Conservation (phyloP, 2,113 vertebrate genomes). For the Siphamia tubifer region DNA sequence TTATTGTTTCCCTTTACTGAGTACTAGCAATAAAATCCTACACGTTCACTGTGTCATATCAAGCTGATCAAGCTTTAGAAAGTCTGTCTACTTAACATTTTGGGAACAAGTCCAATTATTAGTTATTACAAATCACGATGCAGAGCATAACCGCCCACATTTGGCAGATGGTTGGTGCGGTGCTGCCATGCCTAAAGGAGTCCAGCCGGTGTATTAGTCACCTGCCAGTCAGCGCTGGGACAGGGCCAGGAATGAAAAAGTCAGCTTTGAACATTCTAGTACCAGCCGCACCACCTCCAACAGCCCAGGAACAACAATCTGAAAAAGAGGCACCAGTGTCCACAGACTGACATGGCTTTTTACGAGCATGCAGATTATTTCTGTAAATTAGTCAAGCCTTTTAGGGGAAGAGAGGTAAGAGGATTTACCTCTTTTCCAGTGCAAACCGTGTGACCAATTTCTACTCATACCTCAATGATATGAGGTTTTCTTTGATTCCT, state of each 20-base stretch:
- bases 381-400: conserved; percentile 26
- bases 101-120: conserved; percentile 38
- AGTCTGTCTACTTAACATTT: conserved; percentile 8
- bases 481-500: conserved; percentile 28
- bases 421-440: conserved; percentile 18
- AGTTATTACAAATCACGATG: conserved; percentile 30
- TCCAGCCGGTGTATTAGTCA: conserved; percentile 66
- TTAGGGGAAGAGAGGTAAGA: conserved; percentile 32
- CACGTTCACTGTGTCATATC: too few species aligned
- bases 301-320: neutral
- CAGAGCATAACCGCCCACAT: conserved; percentile 43
- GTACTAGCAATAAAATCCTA: too few species aligned
- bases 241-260: conserved; percentile 20
- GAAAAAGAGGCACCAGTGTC: neutral
- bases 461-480: conserved; percentile 16
- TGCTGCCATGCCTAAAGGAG: conserved; percentile 47
- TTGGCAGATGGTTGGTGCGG: conserved; percentile 48
- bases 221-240: conserved; percentile 58
- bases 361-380: neutral
- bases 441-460: conserved; percentile 32
- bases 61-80: too few species aligned
- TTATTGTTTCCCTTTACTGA: too few species aligned
- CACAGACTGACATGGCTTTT: neutral
- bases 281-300: neutral
- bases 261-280: conserved; percentile 23